These are phyloP conservation scores for Stomatorhinus walkeri DNA, from an alignment of 2,797 vertebrate genomes.

Conservation along the genomic window DNA sequence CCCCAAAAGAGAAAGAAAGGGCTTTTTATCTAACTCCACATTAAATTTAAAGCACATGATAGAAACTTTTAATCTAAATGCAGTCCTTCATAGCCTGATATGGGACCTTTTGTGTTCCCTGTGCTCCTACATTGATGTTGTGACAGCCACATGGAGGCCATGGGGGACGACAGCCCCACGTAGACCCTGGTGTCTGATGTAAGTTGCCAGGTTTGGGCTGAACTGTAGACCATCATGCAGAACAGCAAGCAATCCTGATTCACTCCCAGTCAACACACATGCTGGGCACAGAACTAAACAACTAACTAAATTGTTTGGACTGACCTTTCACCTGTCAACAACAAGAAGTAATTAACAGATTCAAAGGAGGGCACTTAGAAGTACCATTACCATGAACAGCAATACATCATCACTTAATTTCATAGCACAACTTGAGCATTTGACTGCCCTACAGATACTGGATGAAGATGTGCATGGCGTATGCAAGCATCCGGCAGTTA, in stretches of 20 bases:
- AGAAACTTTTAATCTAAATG: neutral
- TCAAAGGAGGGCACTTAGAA: neutral
- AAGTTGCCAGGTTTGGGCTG: neutral
- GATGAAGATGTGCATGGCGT: neutral
- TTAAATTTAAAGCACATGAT: neutral
- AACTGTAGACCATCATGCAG: neutral
- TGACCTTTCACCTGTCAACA: neutral
- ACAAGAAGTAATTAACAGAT: neutral
- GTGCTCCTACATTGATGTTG: neutral
- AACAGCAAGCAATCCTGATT: neutral
- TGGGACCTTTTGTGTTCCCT: neutral
- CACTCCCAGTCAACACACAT: neutral
- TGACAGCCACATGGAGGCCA: neutral
- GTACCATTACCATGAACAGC: neutral
- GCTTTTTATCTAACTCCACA: neutral
- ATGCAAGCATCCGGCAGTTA: neutral
- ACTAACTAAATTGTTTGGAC: neutral
- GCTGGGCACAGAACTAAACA: neutral
- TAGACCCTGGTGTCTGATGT: neutral
- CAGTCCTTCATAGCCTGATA: neutral
- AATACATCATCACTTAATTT: neutral
- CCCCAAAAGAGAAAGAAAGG: neutral
- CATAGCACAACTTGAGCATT: neutral
- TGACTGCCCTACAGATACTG: neutral
- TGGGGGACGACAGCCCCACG: neutral